Evolutionary conservation across 2,888 invertebrate genomes (phyloP), one percentile per base, ranked within the genome.

Genomic region (Diplolepis rosae): DNA sequence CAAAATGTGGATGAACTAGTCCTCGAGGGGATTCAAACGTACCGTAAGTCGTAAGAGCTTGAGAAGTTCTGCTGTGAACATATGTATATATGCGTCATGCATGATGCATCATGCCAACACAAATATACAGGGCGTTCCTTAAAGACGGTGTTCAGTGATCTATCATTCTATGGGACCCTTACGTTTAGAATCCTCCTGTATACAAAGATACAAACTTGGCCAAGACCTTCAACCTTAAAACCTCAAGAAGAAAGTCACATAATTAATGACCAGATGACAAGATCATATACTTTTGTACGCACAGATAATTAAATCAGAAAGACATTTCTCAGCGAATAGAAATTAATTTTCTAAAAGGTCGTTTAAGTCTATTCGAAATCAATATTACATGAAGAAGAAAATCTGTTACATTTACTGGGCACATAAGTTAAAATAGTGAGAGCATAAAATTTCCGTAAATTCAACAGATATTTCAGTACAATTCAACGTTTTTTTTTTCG

Each of bases 51-150:
- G n/a, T 45, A 54, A 32, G 54, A 32, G 30, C 54, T 54, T 18
- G 18, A 54, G 30, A 28, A 32, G 15, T 18, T 13, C 54, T 48
- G 32, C 11, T 54, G 32, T 15, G 32, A 32, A 54, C 30, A 54
- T 32, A 54, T 54, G 28, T 54, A 32, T 32, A 54, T 54, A 54
- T 32, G 54, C 54, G 54, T 54, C 54, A 54, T 54, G 54, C 54
- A 54, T 54, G 54, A 54, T 54, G 54, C 54, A 54, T 54, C 30
- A 32, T 22, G 32, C 54, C 22, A 54, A 54, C 54, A 54, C 54
- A 32, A 54, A 54, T 54, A 54, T 32, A 54, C 54, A 54, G 32
- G 54, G 32, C 54, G 54, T 54, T 32, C 32, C 32, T 54, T 30
- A 54, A 54, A 54, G 54, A 22, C 30, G 15, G 18, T 54, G 18